Conservation (phyloP, 2,888 invertebrate species). For the Caenorhabditis doughertyi region DNA sequence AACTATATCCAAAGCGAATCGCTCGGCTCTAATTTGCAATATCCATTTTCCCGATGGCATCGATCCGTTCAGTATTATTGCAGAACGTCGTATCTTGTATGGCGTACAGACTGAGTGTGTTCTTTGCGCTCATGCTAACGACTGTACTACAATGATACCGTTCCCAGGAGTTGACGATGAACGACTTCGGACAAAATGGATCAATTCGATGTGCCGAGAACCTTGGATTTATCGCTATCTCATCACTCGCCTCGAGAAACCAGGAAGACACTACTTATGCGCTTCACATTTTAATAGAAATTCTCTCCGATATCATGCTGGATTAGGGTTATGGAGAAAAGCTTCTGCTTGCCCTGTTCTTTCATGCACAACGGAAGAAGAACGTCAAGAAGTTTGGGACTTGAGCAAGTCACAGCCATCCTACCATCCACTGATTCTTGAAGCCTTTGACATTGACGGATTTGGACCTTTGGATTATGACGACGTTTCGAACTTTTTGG, state of each 20-base stretch:
- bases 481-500: constrained; percentile 37
- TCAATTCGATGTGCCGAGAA: constrained; percentile 69
- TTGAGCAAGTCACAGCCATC: constrained; percentile 47
- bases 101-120: constrained; percentile 65
- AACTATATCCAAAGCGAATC: constrained; percentile 16
- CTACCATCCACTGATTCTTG: constrained; percentile 61
- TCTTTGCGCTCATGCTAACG: constrained; percentile 61
- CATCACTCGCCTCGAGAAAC: constrained; percentile 50
- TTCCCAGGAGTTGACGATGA: constrained; percentile 59
- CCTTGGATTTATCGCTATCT: constrained; percentile 64
- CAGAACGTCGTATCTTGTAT: constrained; percentile 65
- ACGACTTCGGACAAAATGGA: constrained; percentile 62
- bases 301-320: constrained; percentile 52
- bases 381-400: constrained; percentile 59
- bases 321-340: constrained; percentile 55
- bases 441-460: constrained; percentile 44
- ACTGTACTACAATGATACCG: constrained; percentile 65
- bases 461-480: constrained; percentile 53
- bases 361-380: constrained; percentile 56
- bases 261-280: constrained; percentile 70
- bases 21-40: constrained; percentile 50
- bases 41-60: constrained; percentile 54
- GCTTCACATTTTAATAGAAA: constrained; percentile 66
- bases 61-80: constrained; percentile 65
- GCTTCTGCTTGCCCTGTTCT: constrained; percentile 43